phyloP scores from a whole-genome alignment of 1,140 invertebrate genomes.

The Bombyx mori region DNA sequence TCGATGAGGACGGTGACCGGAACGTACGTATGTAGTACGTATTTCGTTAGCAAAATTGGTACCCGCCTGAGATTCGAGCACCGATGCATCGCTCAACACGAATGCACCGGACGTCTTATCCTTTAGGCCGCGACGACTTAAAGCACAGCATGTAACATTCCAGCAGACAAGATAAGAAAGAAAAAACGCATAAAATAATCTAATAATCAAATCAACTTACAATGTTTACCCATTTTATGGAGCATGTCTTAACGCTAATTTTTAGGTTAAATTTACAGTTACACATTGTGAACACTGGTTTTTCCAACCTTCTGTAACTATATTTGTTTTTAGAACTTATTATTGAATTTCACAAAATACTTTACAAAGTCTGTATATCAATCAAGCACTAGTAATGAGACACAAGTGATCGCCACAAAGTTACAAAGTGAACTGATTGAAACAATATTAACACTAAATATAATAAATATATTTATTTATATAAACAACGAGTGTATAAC shows the following conservation, averaged over 20 bases:
- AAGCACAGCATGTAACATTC: too few species aligned
- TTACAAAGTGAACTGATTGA: conserved; percentile 28
- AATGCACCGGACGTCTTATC: too few species aligned
- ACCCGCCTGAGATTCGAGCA: too few species aligned
- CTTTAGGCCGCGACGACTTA: too few species aligned
- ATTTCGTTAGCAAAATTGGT: too few species aligned
- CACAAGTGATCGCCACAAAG: conserved; percentile 21
- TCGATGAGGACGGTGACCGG: too few species aligned
- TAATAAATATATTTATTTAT: conserved; percentile 27
- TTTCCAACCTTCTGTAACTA: neutral
- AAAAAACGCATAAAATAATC: neutral
- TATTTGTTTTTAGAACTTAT: too few species aligned
- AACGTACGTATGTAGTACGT: too few species aligned
- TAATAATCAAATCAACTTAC: neutral
- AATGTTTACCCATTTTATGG: neutral
- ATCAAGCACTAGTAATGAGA: neutral
- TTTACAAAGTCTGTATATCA: too few species aligned
- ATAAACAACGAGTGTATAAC: conserved; percentile 13
- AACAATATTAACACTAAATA: conserved; percentile 18
- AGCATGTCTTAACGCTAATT: neutral
- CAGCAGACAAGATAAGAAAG: too few species aligned
- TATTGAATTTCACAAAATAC: too few species aligned
- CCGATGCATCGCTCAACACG: too few species aligned
- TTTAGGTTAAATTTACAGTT: conserved; percentile 19
- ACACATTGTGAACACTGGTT: conserved; percentile 25